These are phyloP conservation scores for Acleris holmiana DNA, from an alignment of 2,888 invertebrate species.

Conservation along the genomic window DNA sequence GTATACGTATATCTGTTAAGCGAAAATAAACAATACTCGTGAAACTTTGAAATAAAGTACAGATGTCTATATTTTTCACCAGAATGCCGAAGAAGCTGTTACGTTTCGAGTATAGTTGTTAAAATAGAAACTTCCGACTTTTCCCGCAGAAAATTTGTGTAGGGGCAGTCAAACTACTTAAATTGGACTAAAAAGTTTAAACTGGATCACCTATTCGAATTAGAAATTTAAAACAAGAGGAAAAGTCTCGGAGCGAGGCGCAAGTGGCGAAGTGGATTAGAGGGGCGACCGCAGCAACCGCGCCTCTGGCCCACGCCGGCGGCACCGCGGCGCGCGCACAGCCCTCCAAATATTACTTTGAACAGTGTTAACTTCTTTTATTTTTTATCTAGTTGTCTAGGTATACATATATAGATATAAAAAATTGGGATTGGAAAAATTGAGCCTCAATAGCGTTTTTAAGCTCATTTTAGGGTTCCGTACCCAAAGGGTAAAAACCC, in stretches of 20 bases:
- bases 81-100: not conserved
- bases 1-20: too few relatives aligned
- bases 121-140: not conserved
- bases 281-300: constrained; percentile 64
- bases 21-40: too few relatives aligned
- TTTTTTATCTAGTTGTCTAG: too few relatives aligned
- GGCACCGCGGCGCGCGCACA: constrained; percentile 12
- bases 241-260: constrained; percentile 63
- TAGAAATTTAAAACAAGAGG: constrained; percentile 73
- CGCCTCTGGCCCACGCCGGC: constrained; percentile 54
- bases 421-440: too few relatives aligned
- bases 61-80: too few relatives aligned
- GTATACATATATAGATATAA: too few relatives aligned
- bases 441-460: not conserved
- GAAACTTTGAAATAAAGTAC: too few relatives aligned
- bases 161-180: constrained; percentile 56
- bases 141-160: constrained; percentile 32
- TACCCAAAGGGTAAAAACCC: too few relatives aligned
- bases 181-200: constrained; percentile 75
- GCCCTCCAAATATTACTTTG: not conserved
- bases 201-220: constrained; percentile 74
- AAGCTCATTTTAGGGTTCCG: too few relatives aligned
- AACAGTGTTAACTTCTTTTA: not conserved
- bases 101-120: not conserved
- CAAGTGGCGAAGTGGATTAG: constrained; percentile 71